Evolutionary conservation across 2,113 vertebrate genomes (phyloP), one percentile per base, ranked within the genome.

Genomic region (Colaptes auratus): DNA sequence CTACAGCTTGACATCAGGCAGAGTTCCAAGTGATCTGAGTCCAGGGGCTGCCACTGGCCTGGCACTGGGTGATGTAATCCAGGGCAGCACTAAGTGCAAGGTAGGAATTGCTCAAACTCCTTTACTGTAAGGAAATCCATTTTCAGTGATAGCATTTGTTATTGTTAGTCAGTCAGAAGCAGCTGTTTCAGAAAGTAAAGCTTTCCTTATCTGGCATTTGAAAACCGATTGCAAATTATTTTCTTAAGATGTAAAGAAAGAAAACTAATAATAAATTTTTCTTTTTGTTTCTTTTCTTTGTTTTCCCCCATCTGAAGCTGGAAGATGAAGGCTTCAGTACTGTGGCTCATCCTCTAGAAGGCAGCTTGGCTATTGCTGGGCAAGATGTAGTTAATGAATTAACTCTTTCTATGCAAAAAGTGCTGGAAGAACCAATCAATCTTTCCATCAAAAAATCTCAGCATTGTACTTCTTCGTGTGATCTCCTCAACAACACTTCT

Each of bases 361-460:
- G 80, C 88, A 96, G 52, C 36, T 48, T 95, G 59, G 72, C 39
- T 66, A 39, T 36, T 33, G 59, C 85, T 82, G 86, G 71, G n/a
- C 83, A 94, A 70, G 96, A 96, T 55, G 36, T 82, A 61, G 90
- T 96, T 64, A 97, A 95, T 71, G 96, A 98, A 72, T 94, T 98
- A 69, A 78, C 83, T 85, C 52, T 98, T 92, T 92, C 97, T 76
- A 95, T 98, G 94, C 97, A 98, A 88, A 96, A 97, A 72, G 94
- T 97, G 46, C 94, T 98, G 65, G 98, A 98, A 92, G 98, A 98
- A 59, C 98, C 98, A 50, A 98, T 98, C 91, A 98, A 98, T 95
- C 98, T 98, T 75, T 98, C 98, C 1, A 95, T 98, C 82, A 98
- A 98, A 76, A 98, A 97, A 82, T 53, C 95, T 66, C 95, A 90